Base-by-base conservation (phyloP, 2,888 invertebrate genomes). In the Idaea dimidiata region DNA sequence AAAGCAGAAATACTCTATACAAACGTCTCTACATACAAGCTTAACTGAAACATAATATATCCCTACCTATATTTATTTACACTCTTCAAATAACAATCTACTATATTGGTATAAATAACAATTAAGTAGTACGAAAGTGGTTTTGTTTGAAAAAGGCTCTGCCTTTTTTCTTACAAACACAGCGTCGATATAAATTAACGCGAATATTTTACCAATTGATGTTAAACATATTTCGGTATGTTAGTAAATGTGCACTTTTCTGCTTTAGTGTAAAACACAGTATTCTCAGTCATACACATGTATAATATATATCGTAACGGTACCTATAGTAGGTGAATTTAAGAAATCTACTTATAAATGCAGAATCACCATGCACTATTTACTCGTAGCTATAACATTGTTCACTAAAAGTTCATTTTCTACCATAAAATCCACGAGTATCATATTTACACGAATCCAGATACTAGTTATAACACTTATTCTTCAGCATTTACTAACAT, bases 371-470 rank as follows among this genome's bases (percentile, higher is more conserved):
- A 64, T 62, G 67, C 56, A 65, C 63, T 62, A 1, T 8, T 32
- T 43, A 43, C 43, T 43, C 43, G 43, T 14, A 43, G 43, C 43
- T 14, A 63, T 65, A 62, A 65, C 65, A 57, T 58, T 61, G 60
- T 61, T 66, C 60, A 63, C 43, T 43, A 43, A 43, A 43, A 43
- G 43, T 43, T 43, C 10, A 24, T 1, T 24, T 24, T 24, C 5
- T 24, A 24, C 24, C 24, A 24, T 24, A 24, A 24, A 24, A 24
- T 24, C 24, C 65, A 66, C 64, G 66, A 57, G 64, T n/a, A n/a
- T 65, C 58, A 67, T 78, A 77, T 78, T 69, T 76, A 79, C 83
- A 74, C 71, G 24, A 71, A 72, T 69, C 70, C 75, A 65, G 73
- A 78, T 72, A 74, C 68, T 10, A 43, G 43, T 43, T 43, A 71